A percentile compares a stretch with the other conserved stretches of the same genome.
phyloP scores from a whole-genome alignment of 2,113 vertebrate species.

The Pteronura brasiliensis region DNA sequence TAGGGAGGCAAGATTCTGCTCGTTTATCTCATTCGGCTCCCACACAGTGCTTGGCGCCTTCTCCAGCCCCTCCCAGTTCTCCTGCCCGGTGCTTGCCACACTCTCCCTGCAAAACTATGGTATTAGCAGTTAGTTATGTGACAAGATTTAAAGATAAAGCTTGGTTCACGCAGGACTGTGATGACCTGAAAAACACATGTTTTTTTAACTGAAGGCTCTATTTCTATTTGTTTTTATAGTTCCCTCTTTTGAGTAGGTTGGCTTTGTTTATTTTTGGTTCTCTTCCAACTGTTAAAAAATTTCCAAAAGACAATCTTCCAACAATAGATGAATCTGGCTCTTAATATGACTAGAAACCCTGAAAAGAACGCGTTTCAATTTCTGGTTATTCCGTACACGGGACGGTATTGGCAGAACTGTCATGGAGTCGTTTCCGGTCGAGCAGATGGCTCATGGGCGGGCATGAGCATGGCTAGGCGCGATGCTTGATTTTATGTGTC shows the following conservation, averaged over 20 bases:
- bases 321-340: not conserved
- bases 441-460: not conserved
- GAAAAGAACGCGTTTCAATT: not conserved
- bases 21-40: not conserved
- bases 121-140: not conserved
- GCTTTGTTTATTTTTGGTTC: slow-evolving; percentile 13
- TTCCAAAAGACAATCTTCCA: not conserved
- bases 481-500: not conserved
- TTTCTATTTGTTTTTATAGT: not conserved
- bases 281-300: not conserved
- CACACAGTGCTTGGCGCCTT: fast-evolving
- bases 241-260: slow-evolving; percentile 14
- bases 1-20: fast-evolving
- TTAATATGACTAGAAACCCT: not conserved
- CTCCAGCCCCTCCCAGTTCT: not conserved
- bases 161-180: not conserved
- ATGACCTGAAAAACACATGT: not conserved
- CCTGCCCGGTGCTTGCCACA: not conserved
- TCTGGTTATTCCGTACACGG: not conserved
- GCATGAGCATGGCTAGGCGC: not conserved
- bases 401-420: not conserved
- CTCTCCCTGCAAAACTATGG: not conserved
- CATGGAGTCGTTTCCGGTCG: not conserved
- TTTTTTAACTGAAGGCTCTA: not conserved
- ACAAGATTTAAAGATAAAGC: not conserved